phyloP scores from a whole-genome alignment of 2,797 vertebrate species.

The Danio jaintianensis region DNA sequence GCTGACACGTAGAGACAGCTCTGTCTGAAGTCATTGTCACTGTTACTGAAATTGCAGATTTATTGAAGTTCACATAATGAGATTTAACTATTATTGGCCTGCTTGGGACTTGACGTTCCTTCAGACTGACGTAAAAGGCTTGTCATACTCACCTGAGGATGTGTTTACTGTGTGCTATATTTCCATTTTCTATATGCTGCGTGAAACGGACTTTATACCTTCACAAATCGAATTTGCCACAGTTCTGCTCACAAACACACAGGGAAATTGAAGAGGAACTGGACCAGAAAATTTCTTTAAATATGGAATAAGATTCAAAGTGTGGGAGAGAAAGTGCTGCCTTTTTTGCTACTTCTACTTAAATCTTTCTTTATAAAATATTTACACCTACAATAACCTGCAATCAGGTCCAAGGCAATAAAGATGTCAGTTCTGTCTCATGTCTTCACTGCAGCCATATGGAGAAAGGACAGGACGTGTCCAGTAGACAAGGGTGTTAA shows the following conservation, averaged over 20 bases:
- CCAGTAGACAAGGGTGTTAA: not conserved
- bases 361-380: conserved; percentile 56
- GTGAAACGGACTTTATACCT: not conserved
- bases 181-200: not conserved
- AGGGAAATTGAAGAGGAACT: conserved; percentile 36
- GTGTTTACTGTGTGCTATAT: not conserved
- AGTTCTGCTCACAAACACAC: conserved; percentile 37
- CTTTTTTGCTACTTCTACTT: conserved; percentile 27
- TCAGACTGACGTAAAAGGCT: conserved; percentile 7
- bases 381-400: conserved; percentile 49
- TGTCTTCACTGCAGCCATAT: not conserved
- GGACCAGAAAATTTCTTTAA: conserved; percentile 47
- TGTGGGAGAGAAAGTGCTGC: not conserved
- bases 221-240: conserved; percentile 34
- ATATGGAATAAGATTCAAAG: conserved; percentile 30
- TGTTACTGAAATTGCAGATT: conserved; percentile 11
- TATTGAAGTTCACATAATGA: conserved; percentile 41
- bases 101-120: not conserved
- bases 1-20: conserved; percentile 42
- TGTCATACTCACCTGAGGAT: conserved; percentile 31
- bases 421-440: conserved; percentile 6
- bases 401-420: conserved; percentile 28
- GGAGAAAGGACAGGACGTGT: not conserved
- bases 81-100: conserved; percentile 24
- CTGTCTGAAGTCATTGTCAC: conserved; percentile 44